Evolutionary conservation across 2,888 invertebrate genomes (phyloP), one percentile per base, ranked within the genome.

Genomic region (Melipona bicolor): DNA sequence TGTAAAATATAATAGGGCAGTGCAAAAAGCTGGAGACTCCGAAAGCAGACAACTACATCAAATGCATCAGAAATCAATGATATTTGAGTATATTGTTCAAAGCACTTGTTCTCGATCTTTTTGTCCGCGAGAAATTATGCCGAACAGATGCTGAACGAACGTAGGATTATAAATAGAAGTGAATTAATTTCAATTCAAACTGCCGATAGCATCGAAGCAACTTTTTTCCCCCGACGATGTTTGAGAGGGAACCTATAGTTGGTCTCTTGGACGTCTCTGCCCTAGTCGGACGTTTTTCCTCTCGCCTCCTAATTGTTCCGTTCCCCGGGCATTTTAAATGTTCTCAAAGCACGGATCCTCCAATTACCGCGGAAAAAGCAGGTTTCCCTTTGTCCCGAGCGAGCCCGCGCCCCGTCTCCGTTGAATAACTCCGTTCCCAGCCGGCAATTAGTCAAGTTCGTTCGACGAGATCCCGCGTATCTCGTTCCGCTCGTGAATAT

Each of bases 371-470:
- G 56, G 49, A 52, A 64, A 64, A 50, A 73, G 17, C n/a, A 19
- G n/a, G 19, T 36, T 21, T 32, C 64, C 32, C 64, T 73, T 73
- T 64, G 73, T 62, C 36, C 49, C 17, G 5, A 43, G 4, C 50
- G 19, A 50, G n/a, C 4, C 21, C 21, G 24, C 65, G 24, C 21
- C 43, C 27, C 19, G 15, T 62, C 24, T 9, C 49, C 50, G 50
- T 73, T 50, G 72, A 62, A 50, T 62, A 73, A 75, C 59, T 43
- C 43, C 0, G 32, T 32, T n/a, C 54, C 64, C 64, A 65, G 32
- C 17, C 62, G 49, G 49, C 76, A 68, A 76, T 76, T 69, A 69
- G 36, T 52, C 65, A 19, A 65, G 62, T 74, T 74, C 65, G 36
- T 65, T 73, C 74, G 24, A 54, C 64, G 52, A 54, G 43, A 43